Conservation (phyloP, 2,888 invertebrate species). For the Rhyacophila evoluta region DNA sequence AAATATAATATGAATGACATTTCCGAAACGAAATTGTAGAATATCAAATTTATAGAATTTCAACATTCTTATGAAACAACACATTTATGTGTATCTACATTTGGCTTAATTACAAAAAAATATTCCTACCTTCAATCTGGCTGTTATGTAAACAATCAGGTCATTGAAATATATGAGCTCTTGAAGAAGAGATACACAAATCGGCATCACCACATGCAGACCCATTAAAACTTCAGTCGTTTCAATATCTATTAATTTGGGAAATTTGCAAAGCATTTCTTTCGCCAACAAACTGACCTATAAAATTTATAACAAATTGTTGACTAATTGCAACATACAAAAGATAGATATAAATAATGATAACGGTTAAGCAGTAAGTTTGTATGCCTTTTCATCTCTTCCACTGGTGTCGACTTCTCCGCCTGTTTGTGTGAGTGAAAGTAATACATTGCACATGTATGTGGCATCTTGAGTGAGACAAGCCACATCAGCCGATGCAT, state of each 20-base stretch:
- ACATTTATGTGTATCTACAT: no score
- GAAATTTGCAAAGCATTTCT: conserved; percentile 81
- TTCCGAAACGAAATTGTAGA: no score
- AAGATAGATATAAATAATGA: no score
- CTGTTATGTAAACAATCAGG: conserved; percentile 60
- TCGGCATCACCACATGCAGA: conserved; percentile 76
- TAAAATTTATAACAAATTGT: not conserved
- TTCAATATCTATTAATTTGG: conserved; percentile 81
- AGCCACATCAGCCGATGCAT: conserved; percentile 90
- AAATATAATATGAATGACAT: no score
- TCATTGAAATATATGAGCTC: conserved; percentile 72
- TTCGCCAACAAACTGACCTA: conserved; percentile 71
- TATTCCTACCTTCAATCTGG: conserved; percentile 61
- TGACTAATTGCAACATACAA: no score
- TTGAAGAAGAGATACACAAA: conserved; percentile 88
- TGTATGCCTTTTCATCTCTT: conserved; percentile 76
- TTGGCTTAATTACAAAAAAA: not conserved
- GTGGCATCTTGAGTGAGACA: conserved; percentile 85
- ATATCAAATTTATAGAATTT: no score
- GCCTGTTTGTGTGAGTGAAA: conserved; percentile 80
- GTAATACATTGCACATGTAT: conserved; percentile 81
- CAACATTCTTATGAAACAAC: no score
- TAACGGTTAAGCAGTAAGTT: no score
- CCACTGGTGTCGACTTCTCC: conserved; percentile 58
- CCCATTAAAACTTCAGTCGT: conserved; percentile 82